phyloP scores from a whole-genome alignment of 2,797 vertebrate genomes.

The Chelmon rostratus region DNA sequence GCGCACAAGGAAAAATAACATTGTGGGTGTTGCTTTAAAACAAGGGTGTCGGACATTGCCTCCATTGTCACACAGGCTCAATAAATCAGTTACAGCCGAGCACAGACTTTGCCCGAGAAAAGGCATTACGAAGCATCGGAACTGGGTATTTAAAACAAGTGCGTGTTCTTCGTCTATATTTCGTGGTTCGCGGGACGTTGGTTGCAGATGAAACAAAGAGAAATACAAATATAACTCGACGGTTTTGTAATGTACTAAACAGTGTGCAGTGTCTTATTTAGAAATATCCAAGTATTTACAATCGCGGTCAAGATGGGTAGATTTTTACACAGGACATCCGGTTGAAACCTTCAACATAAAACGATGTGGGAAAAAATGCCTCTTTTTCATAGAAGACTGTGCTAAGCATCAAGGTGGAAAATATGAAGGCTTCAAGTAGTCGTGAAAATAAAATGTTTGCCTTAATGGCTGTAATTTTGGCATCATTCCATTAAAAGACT shows the following conservation, averaged over 20 bases:
- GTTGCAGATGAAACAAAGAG: not conserved
- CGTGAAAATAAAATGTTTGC: not conserved
- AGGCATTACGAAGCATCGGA: not conserved
- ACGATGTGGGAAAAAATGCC: fast-evolving
- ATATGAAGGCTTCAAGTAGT: fast-evolving
- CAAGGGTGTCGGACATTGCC: not conserved
- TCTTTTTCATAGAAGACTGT: fast-evolving
- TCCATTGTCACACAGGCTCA: not conserved
- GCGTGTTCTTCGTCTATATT: fast-evolving
- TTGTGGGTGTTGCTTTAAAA: not conserved
- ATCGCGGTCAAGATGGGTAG: not conserved
- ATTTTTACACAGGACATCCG: slow-evolving; percentile 31
- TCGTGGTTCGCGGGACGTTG: fast-evolving
- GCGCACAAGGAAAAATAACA: not conserved
- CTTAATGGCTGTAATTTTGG: not conserved
- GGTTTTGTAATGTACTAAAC: not conserved
- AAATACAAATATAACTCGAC: fast-evolving
- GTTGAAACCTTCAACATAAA: slow-evolving; percentile 49
- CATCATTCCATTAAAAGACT: too few relatives aligned
- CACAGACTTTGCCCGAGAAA: not conserved
- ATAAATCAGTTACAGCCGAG: slow-evolving; percentile 35
- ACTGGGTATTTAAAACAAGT: not conserved
- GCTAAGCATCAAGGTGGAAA: fast-evolving
- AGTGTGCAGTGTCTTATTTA: not conserved
- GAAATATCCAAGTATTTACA: slow-evolving; percentile 15